Conservation (phyloP, 2,113 vertebrate genomes). For the Phaethon lepturus region DNA sequence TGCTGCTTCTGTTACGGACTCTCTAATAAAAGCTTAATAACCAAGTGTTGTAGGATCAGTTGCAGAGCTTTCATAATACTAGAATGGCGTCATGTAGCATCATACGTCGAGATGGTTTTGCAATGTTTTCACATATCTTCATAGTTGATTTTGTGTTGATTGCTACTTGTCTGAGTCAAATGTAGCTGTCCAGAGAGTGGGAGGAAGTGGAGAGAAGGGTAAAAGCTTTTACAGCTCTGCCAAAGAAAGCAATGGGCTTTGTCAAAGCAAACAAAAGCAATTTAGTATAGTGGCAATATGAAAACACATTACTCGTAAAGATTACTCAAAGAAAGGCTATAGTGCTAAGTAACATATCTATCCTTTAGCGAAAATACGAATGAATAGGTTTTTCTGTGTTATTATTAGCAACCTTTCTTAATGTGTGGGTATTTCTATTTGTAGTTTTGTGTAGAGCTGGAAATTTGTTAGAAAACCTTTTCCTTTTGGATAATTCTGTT, state of each 20-base stretch:
- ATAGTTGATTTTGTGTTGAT: background rate
- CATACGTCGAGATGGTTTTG: background rate
- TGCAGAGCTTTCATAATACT: background rate
- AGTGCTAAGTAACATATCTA: background rate
- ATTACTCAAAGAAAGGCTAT: background rate
- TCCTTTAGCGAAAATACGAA: background rate
- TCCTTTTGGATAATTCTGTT: background rate
- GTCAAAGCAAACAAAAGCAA: background rate
- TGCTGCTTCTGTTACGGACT: background rate
- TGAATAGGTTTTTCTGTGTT: fast-evolving
- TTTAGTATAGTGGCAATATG: background rate
- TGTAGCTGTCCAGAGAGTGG: background rate
- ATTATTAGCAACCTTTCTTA: background rate
- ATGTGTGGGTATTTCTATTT: background rate
- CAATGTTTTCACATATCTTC: background rate
- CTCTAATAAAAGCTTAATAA: background rate
- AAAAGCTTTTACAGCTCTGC: background rate
- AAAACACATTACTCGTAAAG: background rate
- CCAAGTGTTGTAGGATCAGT: background rate
- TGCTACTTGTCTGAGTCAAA: background rate
- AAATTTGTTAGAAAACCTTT: background rate
- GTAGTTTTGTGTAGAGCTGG: background rate
- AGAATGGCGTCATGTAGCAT: background rate
- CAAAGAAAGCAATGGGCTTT: background rate
- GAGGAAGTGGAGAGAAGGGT: background rate